Conservation (phyloP, 92 coral and sea anemone species). For the Zoanthus solanderi region DNA sequence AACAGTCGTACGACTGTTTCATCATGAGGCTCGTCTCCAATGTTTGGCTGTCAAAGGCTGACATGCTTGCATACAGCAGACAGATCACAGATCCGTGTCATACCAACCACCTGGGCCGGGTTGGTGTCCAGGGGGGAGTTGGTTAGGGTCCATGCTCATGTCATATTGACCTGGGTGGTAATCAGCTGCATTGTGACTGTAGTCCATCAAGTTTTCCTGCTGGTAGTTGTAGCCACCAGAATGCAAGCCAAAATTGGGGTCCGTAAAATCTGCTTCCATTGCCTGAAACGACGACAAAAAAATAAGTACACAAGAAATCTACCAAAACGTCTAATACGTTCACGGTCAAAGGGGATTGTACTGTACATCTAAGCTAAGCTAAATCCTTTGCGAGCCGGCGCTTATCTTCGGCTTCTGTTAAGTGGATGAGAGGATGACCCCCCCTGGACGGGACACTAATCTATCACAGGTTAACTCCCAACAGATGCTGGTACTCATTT, state of each 20-base stretch:
- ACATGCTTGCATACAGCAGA: background rate
- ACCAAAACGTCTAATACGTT: background rate
- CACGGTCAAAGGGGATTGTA: too few relatives aligned
- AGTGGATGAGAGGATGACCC: too few relatives aligned
- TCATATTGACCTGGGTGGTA: constrained; percentile 83
- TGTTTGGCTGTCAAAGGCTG: constrained; percentile 7
- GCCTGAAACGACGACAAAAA: constrained; percentile 55
- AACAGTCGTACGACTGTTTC: background rate
- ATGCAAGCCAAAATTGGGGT: constrained; percentile 72
- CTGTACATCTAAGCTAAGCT: too few relatives aligned
- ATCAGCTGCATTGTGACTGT: constrained; percentile 74
- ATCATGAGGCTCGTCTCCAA: background rate
- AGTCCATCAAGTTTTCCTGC: constrained; percentile 80
- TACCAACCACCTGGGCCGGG: constrained; percentile 90
- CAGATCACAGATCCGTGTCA: constrained; percentile 79
- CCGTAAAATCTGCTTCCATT: constrained; percentile 88
- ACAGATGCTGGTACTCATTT: too few relatives aligned
- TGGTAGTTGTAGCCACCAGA: constrained; percentile 75
- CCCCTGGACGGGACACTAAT: too few relatives aligned
- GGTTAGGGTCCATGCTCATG: constrained; percentile 72
- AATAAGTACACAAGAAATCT: background rate
- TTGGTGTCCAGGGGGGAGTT: constrained; percentile 74
- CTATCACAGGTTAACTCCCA: too few relatives aligned
- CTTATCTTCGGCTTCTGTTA: too few relatives aligned
- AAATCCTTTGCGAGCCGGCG: too few relatives aligned